Evolutionary conservation across 2,113 vertebrate genomes (phyloP), one percentile per base, ranked within the genome.

Genomic region (Phaethornis superciliosus): DNA sequence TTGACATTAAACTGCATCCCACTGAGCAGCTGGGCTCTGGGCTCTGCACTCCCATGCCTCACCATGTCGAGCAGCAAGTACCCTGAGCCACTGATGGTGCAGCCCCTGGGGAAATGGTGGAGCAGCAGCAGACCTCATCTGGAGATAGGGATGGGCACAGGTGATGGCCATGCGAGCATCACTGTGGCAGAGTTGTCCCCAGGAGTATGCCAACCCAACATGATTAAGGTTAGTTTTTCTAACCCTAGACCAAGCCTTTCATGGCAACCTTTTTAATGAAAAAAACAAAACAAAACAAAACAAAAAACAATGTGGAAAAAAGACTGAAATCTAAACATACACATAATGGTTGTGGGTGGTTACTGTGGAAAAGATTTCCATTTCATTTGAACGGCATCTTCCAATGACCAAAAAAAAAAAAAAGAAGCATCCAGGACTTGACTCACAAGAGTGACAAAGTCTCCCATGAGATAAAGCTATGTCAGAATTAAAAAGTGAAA

Each of bases 1-100:
- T 54, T 44, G 51, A 68, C 24, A 44, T 49, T 56, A 24, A 37
- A 59, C 6, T 20, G 46, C 2, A 1, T 46, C 33, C 63, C 27
- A 68, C 21, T 13, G 10, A 84, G 47, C 9, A 0, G 2, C 9
- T n/a, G 35, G 49, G 44, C 70, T 49, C 51, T 35, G 35, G 52
- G 51, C 24, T 26, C 24, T 7, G 30, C 27, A 65, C n/a, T 74
- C 21, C 12, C 26, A 30, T 0, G 7, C 17, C 49, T 17, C 35
- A 77, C 6, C 32, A 9, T 2, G n/a, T 10, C 0, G 1, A 54
- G 30, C 1, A 6, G 37, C 13, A 33, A 65, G 23, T 2, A 4
- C 9, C 37, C 49, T n/a, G 42, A 78, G 65, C 32, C 1, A 1
- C 64, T 69, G 5, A 56, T 10, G 15, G 28, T 5, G 16, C 27